A percentile compares a stretch with the other conserved stretches of the same genome.
Evolutionary conservation across 2,797 vertebrate genomes (phyloP).

Genomic region (Pseudochirops cupreus): DNA sequence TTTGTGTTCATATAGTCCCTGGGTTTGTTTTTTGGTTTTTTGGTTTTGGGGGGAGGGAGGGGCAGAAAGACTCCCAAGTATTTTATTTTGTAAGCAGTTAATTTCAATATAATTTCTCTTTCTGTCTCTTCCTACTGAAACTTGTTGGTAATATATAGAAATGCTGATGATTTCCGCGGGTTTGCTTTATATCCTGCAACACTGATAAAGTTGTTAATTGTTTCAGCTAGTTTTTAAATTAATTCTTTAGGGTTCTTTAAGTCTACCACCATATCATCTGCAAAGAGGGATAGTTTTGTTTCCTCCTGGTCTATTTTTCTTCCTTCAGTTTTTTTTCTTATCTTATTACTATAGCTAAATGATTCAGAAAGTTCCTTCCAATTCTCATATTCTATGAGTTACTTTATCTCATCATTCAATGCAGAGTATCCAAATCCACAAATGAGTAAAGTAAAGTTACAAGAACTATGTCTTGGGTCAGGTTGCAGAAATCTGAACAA

Average conservation of each 20-base stretch:
- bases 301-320: neutral
- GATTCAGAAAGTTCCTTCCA: too few species aligned
- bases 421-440: neutral
- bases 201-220: too few species aligned
- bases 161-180: too few species aligned
- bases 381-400: neutral
- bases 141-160: too few species aligned
- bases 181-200: too few species aligned
- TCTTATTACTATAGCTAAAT: neutral
- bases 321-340: neutral
- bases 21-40: neutral
- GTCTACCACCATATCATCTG: neutral
- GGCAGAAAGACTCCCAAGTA: too few species aligned
- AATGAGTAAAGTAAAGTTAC: neutral
- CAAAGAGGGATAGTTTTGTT: neutral
- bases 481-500: neutral
- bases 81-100: too few species aligned
- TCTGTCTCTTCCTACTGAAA: too few species aligned
- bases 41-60: too few species aligned
- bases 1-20: neutral
- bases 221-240: too few species aligned
- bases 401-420: neutral
- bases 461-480: neutral
- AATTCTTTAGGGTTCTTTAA: neutral
- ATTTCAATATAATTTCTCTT: too few species aligned